Base-by-base conservation (phyloP, 2,113 vertebrate genomes). In the Leptosomus discolor region DNA sequence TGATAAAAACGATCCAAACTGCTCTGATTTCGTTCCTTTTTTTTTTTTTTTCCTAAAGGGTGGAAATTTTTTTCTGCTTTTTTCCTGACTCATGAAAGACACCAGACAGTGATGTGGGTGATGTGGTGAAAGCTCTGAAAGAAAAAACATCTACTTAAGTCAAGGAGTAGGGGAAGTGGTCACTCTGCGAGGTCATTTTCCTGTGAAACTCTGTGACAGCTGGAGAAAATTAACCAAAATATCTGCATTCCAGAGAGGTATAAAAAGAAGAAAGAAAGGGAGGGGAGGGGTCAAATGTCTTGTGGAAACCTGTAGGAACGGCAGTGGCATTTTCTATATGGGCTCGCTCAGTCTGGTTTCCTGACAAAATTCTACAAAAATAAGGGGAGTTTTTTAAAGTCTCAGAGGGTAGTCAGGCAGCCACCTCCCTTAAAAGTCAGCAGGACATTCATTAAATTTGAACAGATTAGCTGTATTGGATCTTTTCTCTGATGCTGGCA, bases 231-330 rank as follows among this genome's bases (percentile, higher is more conserved):
- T 96, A 97, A 96, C 93, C 91, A 96, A 96, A 97, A 97, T 98
- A 97, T 97, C 97, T 97, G 94, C 97, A 98, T 98, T 98, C 97
- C 98, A 98, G 88, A 94, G 95, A 91, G 84, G 95, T 97, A 97
- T 87, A 97, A 85, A 96, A 75, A 94, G 83, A 91, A 87, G 74
- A 96, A 93, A 83, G 90, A 61, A 90, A 92, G 77, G 74, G 71
- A 89, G 74, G 67, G 92, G 77, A 92, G 88, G 60, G 77, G 90
- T 97, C 94, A 97, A 96, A 97, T 96, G 87, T 94, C 96, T 90
- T 96, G 90, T 89, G 79, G 96, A 98, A 96, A 97, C 92, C 96
- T 96, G 88, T 87, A 96, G 83, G 88, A 96, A 93, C 5, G 0
- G 95, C 89, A 94, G 15, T 90, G 78, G 83, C 64, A 94, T 97